Base-by-base conservation (phyloP, 2,888 invertebrate genomes). In the Polydrusus cervinus region DNA sequence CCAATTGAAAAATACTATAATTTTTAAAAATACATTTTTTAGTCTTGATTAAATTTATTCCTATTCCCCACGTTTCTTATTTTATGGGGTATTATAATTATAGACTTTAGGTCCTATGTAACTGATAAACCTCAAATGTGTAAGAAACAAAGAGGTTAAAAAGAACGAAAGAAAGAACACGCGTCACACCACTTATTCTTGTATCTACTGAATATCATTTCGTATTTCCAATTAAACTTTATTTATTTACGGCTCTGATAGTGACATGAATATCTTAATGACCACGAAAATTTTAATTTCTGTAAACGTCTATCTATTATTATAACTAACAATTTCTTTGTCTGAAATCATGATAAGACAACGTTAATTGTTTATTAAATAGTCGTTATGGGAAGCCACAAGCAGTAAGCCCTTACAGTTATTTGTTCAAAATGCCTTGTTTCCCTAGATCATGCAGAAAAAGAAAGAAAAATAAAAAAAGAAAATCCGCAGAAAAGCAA, bases 361-460 rank as follows among this genome's bases (percentile, higher is more conserved):
- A 43, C 3, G 1, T 43, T n/a, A 43, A 43, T 57, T 5, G 25
- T 30, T 57, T 30, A 30, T 14, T 18, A 61, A 10, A 16, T 40
- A 61, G 0, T 30, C 7, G 3, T 30, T 30, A n/a, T n/a, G n/a
- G n/a, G 25, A 25, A 25, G 25, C 25, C 3, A 25, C 25, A 25
- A 25, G 25, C 5, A 3, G 25, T 25, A 25, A 25, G 5, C 1
- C 25, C 25, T 5, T 25, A 7, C 34, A 34, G 5, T 7, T 7
- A 34, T 34, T 6, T 34, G 3, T 25, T 3, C 25, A 8, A 61
- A 43, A 68, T 57, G 53, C n/a, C 53, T 13, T 68, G 67, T 0
- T 57, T 68, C 8, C 34, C 34, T 10, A 34, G 10, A 10, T 8
- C 34, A 8, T 34, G 34, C 9, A 34, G 34, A 34, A 34, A 34